Conservation (phyloP, 2,113 vertebrate genomes). For the Pachypanchax playfairii region DNA sequence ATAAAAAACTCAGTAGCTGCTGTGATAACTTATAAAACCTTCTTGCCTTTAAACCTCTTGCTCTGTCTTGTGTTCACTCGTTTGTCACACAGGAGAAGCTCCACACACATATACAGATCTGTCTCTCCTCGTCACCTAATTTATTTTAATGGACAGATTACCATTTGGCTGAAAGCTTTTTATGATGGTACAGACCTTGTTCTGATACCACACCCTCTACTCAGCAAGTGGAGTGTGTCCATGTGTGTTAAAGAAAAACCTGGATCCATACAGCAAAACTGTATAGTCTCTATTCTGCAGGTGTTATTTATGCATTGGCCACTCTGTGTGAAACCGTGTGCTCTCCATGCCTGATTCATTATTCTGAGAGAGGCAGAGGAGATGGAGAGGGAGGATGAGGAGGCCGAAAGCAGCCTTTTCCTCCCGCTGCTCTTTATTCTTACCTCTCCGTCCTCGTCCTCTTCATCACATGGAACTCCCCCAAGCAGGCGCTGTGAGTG, state of each 20-base stretch:
- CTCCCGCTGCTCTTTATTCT: constrained; percentile 11
- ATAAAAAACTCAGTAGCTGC: constrained; percentile 7
- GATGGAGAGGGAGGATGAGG: constrained; percentile 30
- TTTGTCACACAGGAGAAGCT: constrained; percentile 2
- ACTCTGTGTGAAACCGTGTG: constrained; percentile 61
- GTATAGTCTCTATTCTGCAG: constrained; percentile 55
- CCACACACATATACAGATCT: constrained; percentile 5
- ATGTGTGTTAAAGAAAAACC: constrained; percentile 17
- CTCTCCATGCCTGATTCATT: constrained; percentile 75
- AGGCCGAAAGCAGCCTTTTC: constrained; percentile 12
- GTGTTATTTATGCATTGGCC: constrained; percentile 79
- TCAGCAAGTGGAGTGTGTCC: constrained; percentile 53
- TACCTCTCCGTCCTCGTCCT: constrained; percentile 24
- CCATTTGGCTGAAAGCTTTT: constrained; percentile 82
- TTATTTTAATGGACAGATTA: constrained; percentile 74
- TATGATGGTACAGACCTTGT: constrained; percentile 74
- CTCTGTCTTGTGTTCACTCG: constrained; percentile 7
- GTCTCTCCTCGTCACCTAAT: constrained; percentile 59
- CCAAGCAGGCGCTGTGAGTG: constrained; percentile 39
- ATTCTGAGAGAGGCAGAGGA: constrained; percentile 50
- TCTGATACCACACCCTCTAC: constrained; percentile 70
- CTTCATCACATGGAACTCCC: constrained; percentile 50
- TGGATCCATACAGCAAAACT: constrained; percentile 40
- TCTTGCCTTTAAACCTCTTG: background rate
- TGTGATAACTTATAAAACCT: constrained; percentile 24